These are phyloP conservation scores for Indri indri DNA, from an alignment of 2,113 vertebrate species.

Conservation along the genomic window DNA sequence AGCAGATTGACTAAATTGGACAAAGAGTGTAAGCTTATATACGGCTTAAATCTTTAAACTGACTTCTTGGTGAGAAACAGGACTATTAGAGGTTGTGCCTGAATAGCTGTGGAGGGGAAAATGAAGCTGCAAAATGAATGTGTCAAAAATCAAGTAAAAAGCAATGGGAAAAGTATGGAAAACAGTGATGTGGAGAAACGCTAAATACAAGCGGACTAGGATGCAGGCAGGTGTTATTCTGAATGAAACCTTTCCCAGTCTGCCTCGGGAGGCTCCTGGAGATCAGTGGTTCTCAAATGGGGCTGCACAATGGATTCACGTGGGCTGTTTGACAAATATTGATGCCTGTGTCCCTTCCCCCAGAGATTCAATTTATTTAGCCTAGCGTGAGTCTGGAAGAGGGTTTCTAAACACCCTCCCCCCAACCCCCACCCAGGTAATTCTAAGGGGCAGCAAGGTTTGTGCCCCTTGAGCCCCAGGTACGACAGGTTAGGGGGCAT, in stretches of 20 bases:
- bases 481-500: fast-evolving
- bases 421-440: neutral
- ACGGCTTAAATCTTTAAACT: neutral
- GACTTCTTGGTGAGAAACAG: neutral
- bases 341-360: neutral
- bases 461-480: neutral
- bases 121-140: neutral
- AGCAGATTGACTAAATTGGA: neutral
- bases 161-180: neutral
- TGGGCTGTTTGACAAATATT: neutral
- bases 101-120: neutral
- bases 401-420: neutral
- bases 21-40: neutral
- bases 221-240: neutral
- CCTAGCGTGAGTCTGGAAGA: neutral
- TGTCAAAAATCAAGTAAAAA: slow-evolving; percentile 42
- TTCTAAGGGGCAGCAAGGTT: neutral
- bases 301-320: fast-evolving
- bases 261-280: too few relatives aligned
- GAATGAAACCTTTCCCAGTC: neutral
- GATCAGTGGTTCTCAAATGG: neutral
- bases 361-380: neutral
- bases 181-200: slow-evolving; percentile 29
- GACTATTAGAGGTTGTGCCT: neutral
- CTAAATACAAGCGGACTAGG: neutral